Evolutionary conservation across 2,888 invertebrate genomes (phyloP), one percentile per base, ranked within the genome.

Genomic region (Podabrus alpinus): DNA sequence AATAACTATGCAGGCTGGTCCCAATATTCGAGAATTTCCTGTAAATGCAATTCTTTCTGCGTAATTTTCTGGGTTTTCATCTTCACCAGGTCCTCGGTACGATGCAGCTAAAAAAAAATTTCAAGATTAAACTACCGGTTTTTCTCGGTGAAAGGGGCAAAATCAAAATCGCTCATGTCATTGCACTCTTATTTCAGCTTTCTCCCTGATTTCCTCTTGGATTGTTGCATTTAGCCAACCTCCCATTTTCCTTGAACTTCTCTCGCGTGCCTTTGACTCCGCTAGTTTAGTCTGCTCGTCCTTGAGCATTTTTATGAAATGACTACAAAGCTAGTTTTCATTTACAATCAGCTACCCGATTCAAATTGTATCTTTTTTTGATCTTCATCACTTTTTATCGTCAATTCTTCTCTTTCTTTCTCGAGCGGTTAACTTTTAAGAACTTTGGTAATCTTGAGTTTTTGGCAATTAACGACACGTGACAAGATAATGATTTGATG

Each of bases 1-100:
- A 67, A 93, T 92, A 71, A 92, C 92, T 83, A 94, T 92, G 87
- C 93, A 94, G 68, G 92, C 91, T 1, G 94, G 94, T 45, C 94
- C 94, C 75, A 94, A 87, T 77, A 93, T 91, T 17, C 94, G 88
- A 10, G 93, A 93, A 86, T 93, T 93, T 79, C 93, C 93, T 7
- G 93, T 93, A 86, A 93, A 92, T 45, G 92, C 92, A 82, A 93
- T 92, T 78, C 94, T 88, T 60, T 92, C 92, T 66, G 91, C 92
- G 83, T 93, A 93, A 84, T 92, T 91, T 83, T 93, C 92, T 1
- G 92, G 92, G 83, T 92, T 92, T 85, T 94, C 93, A 83, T 92
- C 92, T 82, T 91, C 92, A 66, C 92, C 92, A 71, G 92, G 93
- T 72, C 93, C 93, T 76, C 93, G 90, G 86, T 93, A 94, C 29